Base-by-base conservation (phyloP, 2,113 vertebrate genomes). In the Aythya baeri region DNA sequence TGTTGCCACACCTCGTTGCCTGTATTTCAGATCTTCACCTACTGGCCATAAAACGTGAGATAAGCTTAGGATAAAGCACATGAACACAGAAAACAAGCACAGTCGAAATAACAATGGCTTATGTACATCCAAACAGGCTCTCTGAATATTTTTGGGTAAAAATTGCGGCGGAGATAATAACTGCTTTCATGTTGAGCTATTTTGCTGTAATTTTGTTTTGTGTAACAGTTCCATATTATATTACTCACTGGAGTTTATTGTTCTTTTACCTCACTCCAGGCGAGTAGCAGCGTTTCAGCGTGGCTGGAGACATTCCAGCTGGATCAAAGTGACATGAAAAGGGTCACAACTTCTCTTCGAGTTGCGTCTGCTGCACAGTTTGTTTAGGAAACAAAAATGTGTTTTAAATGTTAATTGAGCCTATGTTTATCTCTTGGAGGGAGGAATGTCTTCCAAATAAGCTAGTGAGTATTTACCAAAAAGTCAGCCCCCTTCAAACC, bases 191-290 rank as follows among this genome's bases (percentile, higher is more conserved):
- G 77, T 91, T 5, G 76, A 83, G 82, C 89, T 94, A 16, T 91
- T 83, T 81, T 93, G 71, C 92, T 72, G 29, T 80, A 46, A 72
- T 91, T 91, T 70, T 94, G 76, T 91, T 95, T 91, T 83, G 86
- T 78, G 15, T 44, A 94, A 62, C 88, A 87, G 92, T 62, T 80
- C 14, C 83, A 43, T 91, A 86, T 96, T 95, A 75, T 50, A 82
- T 97, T 91, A 74, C 91, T 94, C 68, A 26, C 86, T 81, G 63
- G 83, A 96, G 96, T 98, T 98, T 97, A 97, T 98, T 97, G 91
- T 97, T 95, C 91, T 96, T 82, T 68, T 88, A 75, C 93, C 93
- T 91, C 95, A 73, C 95, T 93, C 57, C 94, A 96, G 95, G 95
- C 84, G 77, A 94, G 91, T 86, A 95, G 92, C 91, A 96, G 92